Evolutionary conservation across 1,140 invertebrate genomes (phyloP).

Genomic region (Linepithema humile): DNA sequence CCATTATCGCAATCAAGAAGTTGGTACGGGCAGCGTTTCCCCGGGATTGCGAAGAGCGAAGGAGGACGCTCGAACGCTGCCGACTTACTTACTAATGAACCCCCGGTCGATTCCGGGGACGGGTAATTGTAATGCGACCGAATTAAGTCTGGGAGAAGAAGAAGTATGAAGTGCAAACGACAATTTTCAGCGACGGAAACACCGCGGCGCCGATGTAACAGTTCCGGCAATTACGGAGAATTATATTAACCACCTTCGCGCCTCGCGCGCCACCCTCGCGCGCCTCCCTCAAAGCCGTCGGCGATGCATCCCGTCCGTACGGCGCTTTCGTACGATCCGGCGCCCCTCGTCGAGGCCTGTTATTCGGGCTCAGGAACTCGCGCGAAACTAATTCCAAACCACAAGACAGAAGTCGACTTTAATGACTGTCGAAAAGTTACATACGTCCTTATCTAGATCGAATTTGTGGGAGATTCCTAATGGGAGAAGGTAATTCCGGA

Average conservation of each 20-base stretch:
- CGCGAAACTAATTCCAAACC: conserved; percentile 77
- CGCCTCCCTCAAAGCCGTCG: neutral
- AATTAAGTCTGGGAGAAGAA: conserved; percentile 60
- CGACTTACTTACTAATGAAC: conserved; percentile 50
- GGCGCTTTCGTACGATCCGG: neutral
- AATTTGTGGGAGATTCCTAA: conserved; percentile 12
- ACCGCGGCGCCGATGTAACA: conserved; percentile 29
- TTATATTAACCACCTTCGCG: conserved; percentile 68
- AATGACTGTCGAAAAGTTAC: conserved; percentile 77
- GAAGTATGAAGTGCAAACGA: conserved; percentile 62
- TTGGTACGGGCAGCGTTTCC: conserved; percentile 38
- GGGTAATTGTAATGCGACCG: conserved; percentile 63
- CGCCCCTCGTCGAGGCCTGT: conserved; percentile 53
- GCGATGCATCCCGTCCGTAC: neutral
- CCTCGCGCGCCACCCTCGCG: neutral
- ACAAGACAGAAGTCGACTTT: conserved; percentile 76
- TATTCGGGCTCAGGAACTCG: conserved; percentile 69
- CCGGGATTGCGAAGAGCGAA: conserved; percentile 41
- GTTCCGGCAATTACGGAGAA: conserved; percentile 69
- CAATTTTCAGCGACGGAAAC: conserved; percentile 40
- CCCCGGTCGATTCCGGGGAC: conserved; percentile 36
- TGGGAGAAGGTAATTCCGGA: conserved; percentile 5
- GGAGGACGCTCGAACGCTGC: conserved; percentile 38
- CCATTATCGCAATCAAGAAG: conserved; percentile 58
- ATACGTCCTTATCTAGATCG: conserved; percentile 39